phyloP scores from a whole-genome alignment of 2,797 vertebrate genomes.

The Erpetoichthys calabaricus region DNA sequence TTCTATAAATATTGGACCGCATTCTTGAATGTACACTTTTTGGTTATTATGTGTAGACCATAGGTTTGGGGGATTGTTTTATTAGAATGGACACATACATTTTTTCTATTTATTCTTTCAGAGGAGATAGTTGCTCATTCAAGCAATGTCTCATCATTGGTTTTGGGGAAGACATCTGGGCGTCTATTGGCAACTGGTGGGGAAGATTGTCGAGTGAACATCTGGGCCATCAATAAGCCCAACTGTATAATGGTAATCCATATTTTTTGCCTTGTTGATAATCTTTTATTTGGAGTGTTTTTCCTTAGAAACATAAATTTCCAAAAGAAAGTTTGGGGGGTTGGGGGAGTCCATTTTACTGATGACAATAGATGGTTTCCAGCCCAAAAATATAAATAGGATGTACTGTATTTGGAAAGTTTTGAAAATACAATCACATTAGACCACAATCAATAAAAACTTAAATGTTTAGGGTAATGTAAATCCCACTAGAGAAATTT shows the following conservation, averaged over 20 bases:
- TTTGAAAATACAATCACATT: too few species aligned
- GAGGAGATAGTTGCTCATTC: conserved; percentile 84
- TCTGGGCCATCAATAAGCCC: conserved; percentile 87
- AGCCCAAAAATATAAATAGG: too few species aligned
- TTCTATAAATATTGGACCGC: background rate
- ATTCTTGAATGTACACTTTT: background rate
- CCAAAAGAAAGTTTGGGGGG: background rate
- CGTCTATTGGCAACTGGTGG: conserved; percentile 84
- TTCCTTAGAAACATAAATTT: background rate
- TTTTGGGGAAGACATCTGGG: conserved; percentile 78
- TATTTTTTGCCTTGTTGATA: too few species aligned
- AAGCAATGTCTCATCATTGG: conserved; percentile 69
- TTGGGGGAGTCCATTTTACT: too few species aligned
- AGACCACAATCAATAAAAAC: too few species aligned
- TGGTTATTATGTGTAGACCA: background rate
- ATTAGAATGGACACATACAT: conserved; percentile 5
- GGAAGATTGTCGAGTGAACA: conserved; percentile 84
- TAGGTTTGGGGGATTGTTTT: background rate
- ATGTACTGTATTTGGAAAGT: too few species aligned
- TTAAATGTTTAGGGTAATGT: too few species aligned
- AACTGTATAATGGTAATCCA: conserved; percentile 88
- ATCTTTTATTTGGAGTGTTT: too few species aligned
- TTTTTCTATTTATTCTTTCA: conserved; percentile 28
- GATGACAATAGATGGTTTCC: too few species aligned
- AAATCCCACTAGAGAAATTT: too few species aligned